These are phyloP conservation scores for Lytechinus variegatus DNA, from an alignment of 35 echinoderm and acorn worm genomes.

Conservation along the genomic window DNA sequence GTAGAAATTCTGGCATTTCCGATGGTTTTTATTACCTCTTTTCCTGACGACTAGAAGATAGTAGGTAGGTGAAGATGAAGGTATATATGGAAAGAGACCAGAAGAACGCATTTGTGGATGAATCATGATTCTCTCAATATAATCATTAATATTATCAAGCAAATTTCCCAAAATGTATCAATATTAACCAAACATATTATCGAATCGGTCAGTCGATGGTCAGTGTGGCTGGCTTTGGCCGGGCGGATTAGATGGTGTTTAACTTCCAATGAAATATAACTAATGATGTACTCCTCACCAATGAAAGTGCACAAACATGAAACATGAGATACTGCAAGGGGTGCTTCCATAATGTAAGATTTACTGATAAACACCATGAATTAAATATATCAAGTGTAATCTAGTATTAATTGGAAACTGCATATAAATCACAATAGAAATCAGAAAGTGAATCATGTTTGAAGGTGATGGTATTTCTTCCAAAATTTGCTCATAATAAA, in stretches of 20 bases:
- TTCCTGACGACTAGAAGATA: slow-evolving; percentile 55
- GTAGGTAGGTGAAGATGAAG: slow-evolving; percentile 33
- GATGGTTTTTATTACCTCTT: slow-evolving; percentile 47
- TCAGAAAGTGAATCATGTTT: too few relatives aligned
- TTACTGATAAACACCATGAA: not conserved
- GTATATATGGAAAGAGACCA: slow-evolving; percentile 52
- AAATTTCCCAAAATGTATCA: not conserved
- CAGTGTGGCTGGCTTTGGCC: not conserved
- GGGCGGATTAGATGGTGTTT: not conserved
- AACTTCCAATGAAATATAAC: slow-evolving; percentile 14
- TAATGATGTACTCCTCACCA: not conserved
- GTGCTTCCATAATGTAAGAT: not conserved
- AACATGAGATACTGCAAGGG: not conserved
- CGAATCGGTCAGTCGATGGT: not conserved
- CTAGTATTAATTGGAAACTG: too few relatives aligned
- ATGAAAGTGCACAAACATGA: slow-evolving; percentile 10
- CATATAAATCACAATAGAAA: too few relatives aligned
- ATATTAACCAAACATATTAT: not conserved
- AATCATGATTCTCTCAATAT: slow-evolving; percentile 15
- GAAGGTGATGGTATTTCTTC: too few relatives aligned
- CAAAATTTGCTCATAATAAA: too few relatives aligned
- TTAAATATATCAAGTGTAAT: not conserved
- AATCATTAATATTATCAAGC: not conserved
- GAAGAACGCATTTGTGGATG: slow-evolving; percentile 50
- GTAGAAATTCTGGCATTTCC: slow-evolving; percentile 13